Base-by-base conservation (phyloP, 2,797 vertebrate genomes). In the Gymnodraco acuticeps region DNA sequence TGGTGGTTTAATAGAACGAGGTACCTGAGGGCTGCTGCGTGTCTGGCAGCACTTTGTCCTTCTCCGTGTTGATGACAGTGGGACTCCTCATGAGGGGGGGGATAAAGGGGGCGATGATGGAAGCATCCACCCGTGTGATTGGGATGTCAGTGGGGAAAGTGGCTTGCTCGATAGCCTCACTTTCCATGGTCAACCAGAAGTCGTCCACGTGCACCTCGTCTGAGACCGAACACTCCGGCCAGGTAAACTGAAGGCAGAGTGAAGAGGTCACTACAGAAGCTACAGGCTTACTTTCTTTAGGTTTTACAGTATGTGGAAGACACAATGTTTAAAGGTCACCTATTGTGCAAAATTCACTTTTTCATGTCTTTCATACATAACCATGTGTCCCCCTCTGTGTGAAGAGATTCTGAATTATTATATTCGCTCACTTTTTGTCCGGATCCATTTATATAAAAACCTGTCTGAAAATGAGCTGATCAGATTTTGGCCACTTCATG, bases 141-240 rank as follows among this genome's bases (percentile, higher is more conserved):
- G 98, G 97, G 78, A 99, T 95, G 78, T 95, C 96, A 41, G 96
- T 91, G 50, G 97, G 97, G 90, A 99, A 99, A 12, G 94, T 95
- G 17, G 97, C 95, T 87, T 98, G 98, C 88, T 99, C 98, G 33
- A 99, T 95, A 33, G 98, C 98, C 87, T 99, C 98, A 0, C 95
- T 97, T 89, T 99, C 98, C 97, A 99, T 98, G 0, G 97, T 98
- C 86, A 97, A 94, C 98, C 98, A 99, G 80, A 99, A 99, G 89
- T 99, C 98, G 56, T 99, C 98, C 59, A 96, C 92, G 4, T 96
- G 97, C n/a, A 99, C 98, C 86, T 99, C 98, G 66, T 96, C 97
- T 1, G 96, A 95, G 46, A 95, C 82, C 56, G 96, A 89, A 81
- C 94, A 94, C 81, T 98, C 97, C 1, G 98, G 98, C 98, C 98